Base-by-base conservation (phyloP, 2,888 invertebrate genomes). In the Apeira syringaria region DNA sequence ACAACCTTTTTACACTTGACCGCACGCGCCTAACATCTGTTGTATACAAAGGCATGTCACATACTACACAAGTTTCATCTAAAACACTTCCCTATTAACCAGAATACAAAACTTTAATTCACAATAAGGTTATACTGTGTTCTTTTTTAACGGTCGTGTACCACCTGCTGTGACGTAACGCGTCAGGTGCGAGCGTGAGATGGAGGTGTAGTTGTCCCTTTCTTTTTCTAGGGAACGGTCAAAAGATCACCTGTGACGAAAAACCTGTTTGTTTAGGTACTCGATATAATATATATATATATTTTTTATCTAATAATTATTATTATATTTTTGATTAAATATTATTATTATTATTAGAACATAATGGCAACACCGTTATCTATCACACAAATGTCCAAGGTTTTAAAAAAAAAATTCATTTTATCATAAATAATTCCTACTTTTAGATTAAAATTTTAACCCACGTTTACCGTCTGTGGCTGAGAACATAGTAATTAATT, bases 1-100 rank as follows among this genome's bases (percentile, higher is more conserved):
- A 53, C 53, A 17, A 24, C 9, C 9, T 29, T 27, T 66, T 68
- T 49, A 66, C 71, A 64, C 61, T 48, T 59, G 56, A 66, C 41
- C 68, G 76, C 75, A 70, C 75, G 66, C 76, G 73, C 64, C 56
- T 20, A n/a, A 48, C 76, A 74, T 61, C 72, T 76, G 76, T 60
- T 51, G 43, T 18, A 10, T 18, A 46, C 34, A 32, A 44, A 24
- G 5, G 4, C 8, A 3, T 9, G 24, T 9, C 24, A 24, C 24
- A 24, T 24, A 8, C 8, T 24, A 24, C 2, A 9, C 8, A 5
- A 2, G 3, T 9, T 24, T 5, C 41, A 39, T 32, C 13, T 13
- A 22, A 31, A 31, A 10, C 2, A 33, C 5, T 18, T 8, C 7
- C 1, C 5, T 2, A n/a, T 5, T 2, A 3, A 20, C 5, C 24